Conservation (phyloP, 1,140 invertebrate species). For the Pissodes strobi region DNA sequence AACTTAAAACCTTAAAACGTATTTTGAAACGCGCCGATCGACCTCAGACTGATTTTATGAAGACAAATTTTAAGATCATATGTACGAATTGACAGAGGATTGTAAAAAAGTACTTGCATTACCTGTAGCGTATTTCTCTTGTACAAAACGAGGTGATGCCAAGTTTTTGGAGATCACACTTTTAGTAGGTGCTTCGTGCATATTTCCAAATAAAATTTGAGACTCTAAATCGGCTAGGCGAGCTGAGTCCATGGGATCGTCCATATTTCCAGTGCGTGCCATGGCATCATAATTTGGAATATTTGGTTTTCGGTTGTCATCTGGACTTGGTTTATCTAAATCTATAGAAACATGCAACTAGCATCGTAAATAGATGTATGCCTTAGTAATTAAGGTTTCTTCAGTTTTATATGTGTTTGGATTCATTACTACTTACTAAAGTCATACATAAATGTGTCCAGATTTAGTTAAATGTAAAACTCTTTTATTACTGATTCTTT, state of each 20-base stretch:
- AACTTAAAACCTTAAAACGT: too few species aligned
- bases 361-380: too few species aligned
- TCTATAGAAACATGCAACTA: not conserved
- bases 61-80: too few species aligned
- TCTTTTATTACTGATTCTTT: not conserved
- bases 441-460: not conserved
- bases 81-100: too few species aligned
- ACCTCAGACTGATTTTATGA: too few species aligned
- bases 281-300: constrained; percentile 4
- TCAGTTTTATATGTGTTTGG: too few species aligned
- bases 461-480: not conserved
- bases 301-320: not conserved
- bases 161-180: not conserved
- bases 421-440: too few species aligned
- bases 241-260: constrained; percentile 25
- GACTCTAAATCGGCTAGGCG: constrained; percentile 46
- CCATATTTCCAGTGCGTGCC: constrained; percentile 3
- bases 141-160: not conserved
- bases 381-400: too few species aligned
- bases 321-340: not conserved
- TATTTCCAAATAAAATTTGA: constrained; percentile 41
- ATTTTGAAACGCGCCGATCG: too few species aligned
- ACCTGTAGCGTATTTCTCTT: not conserved
- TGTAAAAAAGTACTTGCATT: too few species aligned
- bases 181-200: not conserved